Conservation (phyloP, 1,140 invertebrate species). For the Drosophila azteca region DNA sequence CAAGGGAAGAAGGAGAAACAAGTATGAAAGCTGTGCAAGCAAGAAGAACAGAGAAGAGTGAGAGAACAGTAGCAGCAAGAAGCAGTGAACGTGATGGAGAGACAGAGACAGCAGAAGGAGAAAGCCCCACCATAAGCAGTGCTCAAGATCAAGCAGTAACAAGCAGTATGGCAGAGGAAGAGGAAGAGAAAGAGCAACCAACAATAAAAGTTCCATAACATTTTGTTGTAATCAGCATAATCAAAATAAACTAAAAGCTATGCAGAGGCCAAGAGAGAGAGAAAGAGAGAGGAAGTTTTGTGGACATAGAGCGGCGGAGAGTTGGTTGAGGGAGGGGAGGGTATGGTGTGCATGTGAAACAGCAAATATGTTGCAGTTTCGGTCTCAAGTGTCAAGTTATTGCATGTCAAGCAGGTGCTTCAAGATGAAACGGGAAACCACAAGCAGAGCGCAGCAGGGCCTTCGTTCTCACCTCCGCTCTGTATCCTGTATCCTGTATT, state of each 20-base stretch:
- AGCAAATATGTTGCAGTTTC: conserved; percentile 46
- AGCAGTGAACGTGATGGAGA: too few relatives aligned
- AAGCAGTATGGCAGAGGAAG: too few relatives aligned
- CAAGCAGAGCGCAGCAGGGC: neutral
- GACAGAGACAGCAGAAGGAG: too few relatives aligned
- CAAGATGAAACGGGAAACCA: conserved; percentile 42
- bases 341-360: conserved; percentile 44
- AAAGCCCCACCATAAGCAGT: too few relatives aligned
- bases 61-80: too few relatives aligned
- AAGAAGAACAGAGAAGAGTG: neutral
- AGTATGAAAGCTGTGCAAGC: neutral
- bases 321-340: conserved; percentile 1
- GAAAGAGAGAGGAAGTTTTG: neutral
- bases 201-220: conserved; percentile 41
- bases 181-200: too few relatives aligned
- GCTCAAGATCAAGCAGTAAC: too few relatives aligned
- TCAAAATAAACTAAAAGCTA: conserved; percentile 53
- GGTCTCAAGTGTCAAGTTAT: conserved; percentile 45
- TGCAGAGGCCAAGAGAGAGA: neutral
- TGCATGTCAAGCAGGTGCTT: conserved; percentile 38
- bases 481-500: neutral
- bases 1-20: conserved; percentile 24
- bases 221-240: conserved; percentile 79
- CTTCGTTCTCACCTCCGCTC: neutral
- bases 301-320: neutral